Base-by-base conservation (phyloP, 1,140 invertebrate genomes). In the Trichonephila clavipes region DNA sequence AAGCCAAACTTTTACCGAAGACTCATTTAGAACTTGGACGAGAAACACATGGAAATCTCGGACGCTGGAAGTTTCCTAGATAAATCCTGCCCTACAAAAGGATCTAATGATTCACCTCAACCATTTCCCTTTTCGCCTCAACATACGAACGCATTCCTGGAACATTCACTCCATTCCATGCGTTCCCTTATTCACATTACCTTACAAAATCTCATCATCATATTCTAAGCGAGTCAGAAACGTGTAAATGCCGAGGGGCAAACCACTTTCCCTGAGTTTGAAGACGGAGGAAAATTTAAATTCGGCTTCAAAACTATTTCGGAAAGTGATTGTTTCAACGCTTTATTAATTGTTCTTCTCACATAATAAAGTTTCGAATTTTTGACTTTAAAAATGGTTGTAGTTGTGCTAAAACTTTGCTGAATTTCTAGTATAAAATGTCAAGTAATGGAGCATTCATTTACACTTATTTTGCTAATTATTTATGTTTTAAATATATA, bases 161-260 rank as follows among this genome's bases (percentile, higher is more conserved):
- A 18, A 77, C 69, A 77, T 69, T 69, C 64, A 69, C 21, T 12
- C 24, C 64, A 69, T 77, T 77, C 69, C 69, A 34, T 24, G 69
- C 12, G 69, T 77, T 77, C 69, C 69, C 12, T 7, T 10, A 77
- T 12, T 28, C 69, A 24, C 69, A 77, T 77, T 34, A 77, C 69
- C 69, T 77, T 77, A 19, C 69, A 34, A 77, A 77, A 77, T 77
- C 69, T 77, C 69, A 77, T 77, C 69, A 77, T 77, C 69, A 77
- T 77, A 77, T 77, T 77, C 28, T 34, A 34, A 24, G 24, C 5
- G 28, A 77, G 28, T 24, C 28, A 34, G 69, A 8, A 4, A 28
- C 24, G 28, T 16, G 14, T 77, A 77, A 77, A 77, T 77, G 69
- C 69, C 69, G 28, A 12, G 28, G 28, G 24, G 16, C 3, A 34